phyloP scores from a whole-genome alignment of 2,113 vertebrate genomes.

The Hydropotes inermis region DNA sequence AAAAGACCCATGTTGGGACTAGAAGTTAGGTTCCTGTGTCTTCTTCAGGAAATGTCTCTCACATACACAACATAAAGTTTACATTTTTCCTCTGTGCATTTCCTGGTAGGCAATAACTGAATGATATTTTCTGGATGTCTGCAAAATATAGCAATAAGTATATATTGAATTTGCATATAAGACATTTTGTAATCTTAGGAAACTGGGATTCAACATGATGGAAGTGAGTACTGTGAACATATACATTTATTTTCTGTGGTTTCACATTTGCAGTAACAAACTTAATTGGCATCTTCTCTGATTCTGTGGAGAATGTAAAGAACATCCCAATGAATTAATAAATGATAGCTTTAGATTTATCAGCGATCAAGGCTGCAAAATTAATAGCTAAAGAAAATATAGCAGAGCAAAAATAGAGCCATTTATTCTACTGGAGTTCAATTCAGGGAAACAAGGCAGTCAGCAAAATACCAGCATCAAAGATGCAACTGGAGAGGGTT shows the following conservation, averaged over 20 bases:
- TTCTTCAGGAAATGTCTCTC: background rate
- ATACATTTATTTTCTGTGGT: slow-evolving; percentile 42
- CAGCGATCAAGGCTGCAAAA: slow-evolving; percentile 52
- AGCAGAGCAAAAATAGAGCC: slow-evolving; percentile 59
- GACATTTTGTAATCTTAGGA: slow-evolving; percentile 12
- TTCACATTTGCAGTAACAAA: slow-evolving; percentile 6
- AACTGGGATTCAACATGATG: background rate
- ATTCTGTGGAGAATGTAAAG: slow-evolving; percentile 36
- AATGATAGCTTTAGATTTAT: slow-evolving; percentile 68
- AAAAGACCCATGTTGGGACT: background rate
- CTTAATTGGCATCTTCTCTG: slow-evolving; percentile 63
- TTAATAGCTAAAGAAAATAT: slow-evolving; percentile 56
- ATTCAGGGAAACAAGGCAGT: slow-evolving; percentile 40
- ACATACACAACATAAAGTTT: background rate
- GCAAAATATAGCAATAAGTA: slow-evolving; percentile 13
- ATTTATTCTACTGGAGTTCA: slow-evolving; percentile 56
- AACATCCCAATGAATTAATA: slow-evolving; percentile 69
- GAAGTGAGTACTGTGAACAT: background rate
- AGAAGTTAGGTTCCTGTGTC: background rate
- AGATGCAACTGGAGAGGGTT: slow-evolving; percentile 30
- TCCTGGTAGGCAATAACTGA: slow-evolving; percentile 9
- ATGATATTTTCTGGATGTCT: slow-evolving; percentile 15
- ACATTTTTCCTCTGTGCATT: background rate
- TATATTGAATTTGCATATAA: background rate
- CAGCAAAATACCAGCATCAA: slow-evolving; percentile 49